These are phyloP conservation scores for Noctuana brunneofusca DNA, from an alignment of 2,888 invertebrate species.

Conservation along the genomic window DNA sequence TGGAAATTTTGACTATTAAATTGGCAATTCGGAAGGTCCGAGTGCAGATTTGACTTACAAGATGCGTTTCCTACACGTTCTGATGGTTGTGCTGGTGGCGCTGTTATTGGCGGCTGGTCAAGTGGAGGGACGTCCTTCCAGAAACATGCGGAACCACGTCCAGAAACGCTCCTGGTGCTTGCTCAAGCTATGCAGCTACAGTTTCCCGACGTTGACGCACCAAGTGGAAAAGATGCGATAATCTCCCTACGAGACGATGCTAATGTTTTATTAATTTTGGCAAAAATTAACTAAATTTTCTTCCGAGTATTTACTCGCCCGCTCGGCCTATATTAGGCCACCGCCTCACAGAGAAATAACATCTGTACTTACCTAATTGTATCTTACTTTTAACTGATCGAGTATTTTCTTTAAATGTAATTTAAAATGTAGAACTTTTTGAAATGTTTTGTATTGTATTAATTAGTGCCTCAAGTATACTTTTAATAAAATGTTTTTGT, in stretches of 20 bases:
- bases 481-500: neutral
- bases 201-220: constrained; percentile 49
- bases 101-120: constrained; percentile 48
- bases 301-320: constrained; percentile 44
- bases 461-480: neutral
- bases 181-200: constrained; percentile 65
- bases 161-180: constrained; percentile 60
- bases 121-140: constrained; percentile 54
- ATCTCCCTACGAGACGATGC: neutral
- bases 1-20: no score
- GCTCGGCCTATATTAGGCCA: constrained; percentile 63
- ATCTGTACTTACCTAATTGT: constrained; percentile 61
- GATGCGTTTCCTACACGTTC: constrained; percentile 64
- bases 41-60: constrained; percentile 8
- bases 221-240: constrained; percentile 43
- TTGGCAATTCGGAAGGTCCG: neutral
- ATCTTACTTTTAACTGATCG: constrained; percentile 33
- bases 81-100: constrained; percentile 51
- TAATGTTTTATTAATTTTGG: constrained; percentile 15
- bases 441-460: constrained; percentile 16
- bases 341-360: constrained; percentile 67
- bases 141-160: constrained; percentile 44
- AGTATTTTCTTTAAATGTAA: constrained; percentile 26
- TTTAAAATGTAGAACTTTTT: constrained; percentile 4
- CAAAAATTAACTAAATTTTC: constrained; percentile 4